phyloP scores from a whole-genome alignment of 2,797 vertebrate genomes.

The Toxotes lorentzi region DNA sequence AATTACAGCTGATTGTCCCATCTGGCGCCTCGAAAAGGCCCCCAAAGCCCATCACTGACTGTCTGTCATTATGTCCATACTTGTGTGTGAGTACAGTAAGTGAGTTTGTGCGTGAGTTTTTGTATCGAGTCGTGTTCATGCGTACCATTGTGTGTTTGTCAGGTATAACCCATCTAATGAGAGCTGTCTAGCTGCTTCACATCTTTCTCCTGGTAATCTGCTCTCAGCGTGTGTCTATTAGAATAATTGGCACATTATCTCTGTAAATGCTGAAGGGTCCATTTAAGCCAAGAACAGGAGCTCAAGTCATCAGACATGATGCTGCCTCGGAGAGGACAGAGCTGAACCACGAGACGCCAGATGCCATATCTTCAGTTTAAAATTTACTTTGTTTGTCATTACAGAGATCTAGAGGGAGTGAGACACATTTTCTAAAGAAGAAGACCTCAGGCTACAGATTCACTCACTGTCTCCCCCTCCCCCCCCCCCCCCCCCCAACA shows the following conservation, averaged over 20 bases:
- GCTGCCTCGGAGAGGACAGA: slow-evolving; percentile 16
- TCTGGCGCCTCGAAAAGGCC: slow-evolving; percentile 51
- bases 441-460: slow-evolving; percentile 44
- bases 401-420: slow-evolving; percentile 70
- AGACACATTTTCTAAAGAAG: slow-evolving; percentile 76
- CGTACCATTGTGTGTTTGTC: slow-evolving; percentile 9
- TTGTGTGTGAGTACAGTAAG: slow-evolving; percentile 1
- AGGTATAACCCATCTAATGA: slow-evolving; percentile 29
- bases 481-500: no score
- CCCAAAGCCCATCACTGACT: slow-evolving; percentile 44
- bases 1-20: slow-evolving; percentile 68
- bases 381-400: slow-evolving; percentile 49
- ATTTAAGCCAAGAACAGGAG: slow-evolving; percentile 49
- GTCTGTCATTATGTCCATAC: slow-evolving; percentile 39
- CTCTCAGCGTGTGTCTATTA: slow-evolving; percentile 26
- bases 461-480: slow-evolving; percentile 30
- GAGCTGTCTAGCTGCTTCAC: slow-evolving; percentile 6
- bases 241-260: slow-evolving; percentile 33
- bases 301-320: slow-evolving; percentile 46
- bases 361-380: slow-evolving; percentile 34
- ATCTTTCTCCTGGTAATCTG: slow-evolving; percentile 18
- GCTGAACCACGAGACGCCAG: slow-evolving; percentile 30
- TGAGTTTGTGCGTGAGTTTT: not conserved
- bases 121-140: slow-evolving; percentile 13
- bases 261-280: slow-evolving; percentile 17